phyloP scores from a whole-genome alignment of 2,888 invertebrate genomes.

The Megastigmus dorsalis region DNA sequence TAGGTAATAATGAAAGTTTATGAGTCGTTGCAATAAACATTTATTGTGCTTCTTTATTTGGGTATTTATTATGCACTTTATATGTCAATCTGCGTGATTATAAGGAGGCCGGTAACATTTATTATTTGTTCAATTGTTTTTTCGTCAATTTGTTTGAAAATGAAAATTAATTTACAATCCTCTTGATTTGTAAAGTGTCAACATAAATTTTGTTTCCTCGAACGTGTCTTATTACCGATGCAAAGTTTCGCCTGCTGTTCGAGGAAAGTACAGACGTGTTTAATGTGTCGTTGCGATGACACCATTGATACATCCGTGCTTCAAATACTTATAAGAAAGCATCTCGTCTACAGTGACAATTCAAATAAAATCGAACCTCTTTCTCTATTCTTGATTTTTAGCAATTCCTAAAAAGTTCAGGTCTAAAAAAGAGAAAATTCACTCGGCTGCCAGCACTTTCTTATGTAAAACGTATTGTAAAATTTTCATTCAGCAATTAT shows the following conservation, averaged over 20 bases:
- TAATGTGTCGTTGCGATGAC: constrained; percentile 16
- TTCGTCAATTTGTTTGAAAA: not conserved
- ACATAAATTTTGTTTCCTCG: not conserved
- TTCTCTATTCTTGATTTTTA: not conserved
- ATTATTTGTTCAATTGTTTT: not conserved
- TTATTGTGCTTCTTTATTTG: too few relatives aligned
- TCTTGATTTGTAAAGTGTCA: not conserved
- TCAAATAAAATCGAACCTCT: not conserved
- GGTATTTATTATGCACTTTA: too few relatives aligned
- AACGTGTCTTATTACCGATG: constrained; percentile 1
- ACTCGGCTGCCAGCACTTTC: not conserved
- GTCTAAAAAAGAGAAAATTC: not conserved
- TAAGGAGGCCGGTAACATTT: too few relatives aligned
- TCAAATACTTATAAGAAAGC: constrained; percentile 18
- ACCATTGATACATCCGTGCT: constrained; percentile 2
- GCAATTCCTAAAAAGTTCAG: not conserved
- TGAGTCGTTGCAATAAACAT: too few relatives aligned
- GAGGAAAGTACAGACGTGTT: constrained; percentile 1
- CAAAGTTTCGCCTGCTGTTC: constrained; percentile 29
- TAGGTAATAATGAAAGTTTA: too few relatives aligned
- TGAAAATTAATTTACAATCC: constrained; percentile 4
- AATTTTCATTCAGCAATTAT: too few relatives aligned
- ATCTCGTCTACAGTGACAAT: not conserved
- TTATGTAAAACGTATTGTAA: not conserved
- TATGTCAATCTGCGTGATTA: too few relatives aligned